A percentile compares a stretch with the other conserved stretches of the same genome.
Evolutionary conservation across 2,113 vertebrate genomes (phyloP).

Genomic region (Balaenoptera acutorostrata): DNA sequence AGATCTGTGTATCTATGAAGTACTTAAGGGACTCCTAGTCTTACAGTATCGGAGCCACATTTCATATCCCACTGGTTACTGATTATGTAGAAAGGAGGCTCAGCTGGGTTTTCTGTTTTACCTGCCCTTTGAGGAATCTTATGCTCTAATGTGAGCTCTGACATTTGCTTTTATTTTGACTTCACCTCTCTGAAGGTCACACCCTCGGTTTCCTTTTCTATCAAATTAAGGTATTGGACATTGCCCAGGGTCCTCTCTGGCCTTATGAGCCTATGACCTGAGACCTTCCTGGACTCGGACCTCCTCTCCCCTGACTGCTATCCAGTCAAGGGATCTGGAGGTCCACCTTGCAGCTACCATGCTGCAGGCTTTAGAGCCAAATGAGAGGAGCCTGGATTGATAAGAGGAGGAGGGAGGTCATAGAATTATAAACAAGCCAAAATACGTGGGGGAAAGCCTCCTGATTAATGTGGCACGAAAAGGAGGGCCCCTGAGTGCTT

Average conservation of each 20-base stretch:
- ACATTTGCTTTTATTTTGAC: conserved; percentile 23
- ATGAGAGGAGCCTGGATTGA: background rate
- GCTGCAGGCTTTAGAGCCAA: background rate
- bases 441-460: background rate
- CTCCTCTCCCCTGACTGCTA: background rate
- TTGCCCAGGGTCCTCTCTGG: background rate
- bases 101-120: background rate
- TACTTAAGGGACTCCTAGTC: background rate
- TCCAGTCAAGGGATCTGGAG: background rate
- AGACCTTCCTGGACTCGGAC: background rate
- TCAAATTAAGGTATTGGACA: background rate
- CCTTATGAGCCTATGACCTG: background rate
- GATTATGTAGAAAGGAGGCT: background rate
- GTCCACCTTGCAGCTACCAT: background rate
- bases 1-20: background rate
- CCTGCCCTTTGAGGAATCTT: background rate
- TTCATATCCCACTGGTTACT: background rate
- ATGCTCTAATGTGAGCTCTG: background rate
- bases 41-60: background rate
- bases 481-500: background rate
- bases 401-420: background rate
- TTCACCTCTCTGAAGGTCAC: background rate
- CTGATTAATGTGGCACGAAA: background rate
- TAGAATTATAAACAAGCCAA: background rate
- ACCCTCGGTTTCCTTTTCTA: background rate